Base-by-base conservation (phyloP, 2,797 vertebrate genomes). In the Pagetopsis macropterus region DNA sequence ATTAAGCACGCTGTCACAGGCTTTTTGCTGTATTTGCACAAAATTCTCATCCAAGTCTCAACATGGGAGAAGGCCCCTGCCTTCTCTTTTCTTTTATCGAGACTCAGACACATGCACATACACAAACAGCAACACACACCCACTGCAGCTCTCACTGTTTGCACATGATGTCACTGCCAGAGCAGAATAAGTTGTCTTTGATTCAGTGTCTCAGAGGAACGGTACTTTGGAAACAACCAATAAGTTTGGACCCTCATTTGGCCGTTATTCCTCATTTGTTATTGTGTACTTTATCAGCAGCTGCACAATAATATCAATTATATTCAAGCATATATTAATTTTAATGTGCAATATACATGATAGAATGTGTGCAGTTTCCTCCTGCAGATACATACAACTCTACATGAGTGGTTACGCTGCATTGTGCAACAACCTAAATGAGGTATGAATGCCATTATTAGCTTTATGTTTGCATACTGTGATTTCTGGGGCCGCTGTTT, bases 1-100 rank as follows among this genome's bases (percentile, higher is more conserved):
- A 94, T 94, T 93, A 94, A 94, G 92, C 93, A 89, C 61, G 87
- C 90, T 94, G 93, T 94, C 92, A 93, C 78, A 52, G 70, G 75
- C 74, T 87, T 95, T 94, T 89, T 93, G 94, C 93, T 93, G 90
- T 84, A 89, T 92, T 82, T 44, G 93, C 94, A 93, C 87, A 91
- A 94, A 93, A 89, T 87, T 79, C 88, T 88, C 84, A 90, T 93
- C 91, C 90, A 91, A 92, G 84, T 87, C 90, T 91, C 90, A 93
- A 92, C 92, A 91, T 93, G 93, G 93, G 92, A 94, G 91, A 92
- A 88, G 86, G 89, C 89, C 88, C 83, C 88, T 91, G 88, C 89
- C 89, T 92, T 89, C 78, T 78, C 66, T 88, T 87, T 78, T 71
- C 74, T 70, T 79, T 78, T 67, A 65, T 72, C 75, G 72, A 76